Base-by-base conservation (phyloP, 2,797 vertebrate species). In the Centroberyx gerrardi region DNA sequence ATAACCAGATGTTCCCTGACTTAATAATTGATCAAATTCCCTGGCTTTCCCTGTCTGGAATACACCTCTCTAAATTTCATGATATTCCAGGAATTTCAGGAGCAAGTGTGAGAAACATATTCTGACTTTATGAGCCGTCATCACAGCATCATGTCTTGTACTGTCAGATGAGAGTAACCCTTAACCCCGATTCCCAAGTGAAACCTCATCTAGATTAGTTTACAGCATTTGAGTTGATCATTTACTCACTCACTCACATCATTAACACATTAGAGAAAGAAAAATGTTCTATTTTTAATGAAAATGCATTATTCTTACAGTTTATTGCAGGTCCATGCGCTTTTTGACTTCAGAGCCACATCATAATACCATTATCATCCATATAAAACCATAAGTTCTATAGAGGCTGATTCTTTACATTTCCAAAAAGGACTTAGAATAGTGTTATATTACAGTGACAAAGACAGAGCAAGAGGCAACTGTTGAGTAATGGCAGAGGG, bases 311-410 rank as follows among this genome's bases (percentile, higher is more conserved):
- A 72, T 78, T 75, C 46, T 44, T 58, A 46, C 52, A 88, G 73
- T 83, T 91, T 89, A 92, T 76, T 90, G 78, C 81, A 82, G 85
- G 87, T 88, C 82, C 88, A 76, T 87, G 91, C 91, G 83, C 91
- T 42, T 91, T 84, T 91, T 84, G 85, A 55, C 78, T 86, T 90
- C 81, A 81, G 86, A 86, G 85, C 90, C 92, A 81, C 81, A 29
- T 87, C 64, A 48, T 83, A 70, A 52, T 92, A 77, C 81, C 27
- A 75, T 52, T 62, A 49, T 74, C 62, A 27, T 68, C 29, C 65
- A 69, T 74, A 78, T 78, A 80, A 79, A 81, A 69, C 68, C 59
- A 68, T 63, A 40, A 64, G 14, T 68, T 85, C 59, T 74, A 72
- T 70, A 79, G 52, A 79, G 40, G 53, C 52, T 12, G 29, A 64